Conservation (phyloP, 1,140 invertebrate genomes). For the Bombus vancouverensis region DNA sequence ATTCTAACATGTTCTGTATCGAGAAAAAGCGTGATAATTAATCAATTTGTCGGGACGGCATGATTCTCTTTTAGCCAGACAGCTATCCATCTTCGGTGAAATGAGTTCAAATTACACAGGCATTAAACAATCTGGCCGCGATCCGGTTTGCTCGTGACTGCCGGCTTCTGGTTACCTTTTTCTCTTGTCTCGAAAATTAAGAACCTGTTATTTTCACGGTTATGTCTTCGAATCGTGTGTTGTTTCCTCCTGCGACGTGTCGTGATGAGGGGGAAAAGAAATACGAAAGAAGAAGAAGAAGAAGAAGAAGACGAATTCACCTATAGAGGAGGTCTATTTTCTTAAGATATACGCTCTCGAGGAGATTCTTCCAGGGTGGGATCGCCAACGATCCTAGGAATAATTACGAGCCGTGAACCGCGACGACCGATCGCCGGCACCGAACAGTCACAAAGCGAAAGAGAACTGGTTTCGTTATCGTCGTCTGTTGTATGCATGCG, state of each 20-base stretch:
- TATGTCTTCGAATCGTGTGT: not conserved
- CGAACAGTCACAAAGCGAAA: slow-evolving; percentile 32
- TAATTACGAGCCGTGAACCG: slow-evolving; percentile 22
- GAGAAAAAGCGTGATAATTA: slow-evolving; percentile 4
- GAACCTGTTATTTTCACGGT: slow-evolving; percentile 24
- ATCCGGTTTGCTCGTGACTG: slow-evolving; percentile 19
- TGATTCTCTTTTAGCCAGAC: not conserved
- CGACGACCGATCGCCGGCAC: slow-evolving; percentile 33
- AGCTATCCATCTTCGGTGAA: slow-evolving; percentile 3
- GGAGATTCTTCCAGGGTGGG: not conserved
- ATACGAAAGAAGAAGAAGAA: not conserved
- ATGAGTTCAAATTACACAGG: slow-evolving; percentile 31
- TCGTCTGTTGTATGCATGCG: slow-evolving; percentile 29
- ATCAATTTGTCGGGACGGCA: slow-evolving; percentile 9
- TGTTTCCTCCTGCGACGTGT: not conserved
- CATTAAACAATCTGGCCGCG: slow-evolving; percentile 21
- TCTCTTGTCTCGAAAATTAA: slow-evolving; percentile 4
- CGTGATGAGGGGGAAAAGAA: not conserved
- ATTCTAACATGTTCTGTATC: not conserved
- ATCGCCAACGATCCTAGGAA: not conserved
- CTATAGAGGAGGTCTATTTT: not conserved
- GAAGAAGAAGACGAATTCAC: not conserved
- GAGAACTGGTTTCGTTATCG: slow-evolving; percentile 68
- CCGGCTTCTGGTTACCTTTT: not conserved
- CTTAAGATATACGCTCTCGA: not conserved